A percentile compares a stretch with the other conserved stretches of the same genome.
phyloP scores from a whole-genome alignment of 2,113 vertebrate species.

The Hyperoodon ampullatus region DNA sequence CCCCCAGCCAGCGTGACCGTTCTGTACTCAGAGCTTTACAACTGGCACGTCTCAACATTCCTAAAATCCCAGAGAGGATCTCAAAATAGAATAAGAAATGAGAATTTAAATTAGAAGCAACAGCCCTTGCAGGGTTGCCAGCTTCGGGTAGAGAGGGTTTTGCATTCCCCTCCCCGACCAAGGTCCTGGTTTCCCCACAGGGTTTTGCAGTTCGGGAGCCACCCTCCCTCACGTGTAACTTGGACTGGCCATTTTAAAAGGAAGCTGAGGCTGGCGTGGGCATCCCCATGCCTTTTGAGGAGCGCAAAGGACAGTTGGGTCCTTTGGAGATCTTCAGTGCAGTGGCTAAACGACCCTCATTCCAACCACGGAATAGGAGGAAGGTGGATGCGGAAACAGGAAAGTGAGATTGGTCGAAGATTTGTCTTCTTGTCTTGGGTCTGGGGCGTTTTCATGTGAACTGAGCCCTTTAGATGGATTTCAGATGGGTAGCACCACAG shows the following conservation, averaged over 20 bases:
- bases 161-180: constrained; percentile 26
- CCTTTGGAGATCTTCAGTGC: constrained; percentile 7
- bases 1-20: constrained; percentile 80
- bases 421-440: not conserved
- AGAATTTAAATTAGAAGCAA: constrained; percentile 86
- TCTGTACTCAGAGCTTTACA: constrained; percentile 81
- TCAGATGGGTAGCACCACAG: not conserved
- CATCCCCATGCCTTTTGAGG: constrained; percentile 45
- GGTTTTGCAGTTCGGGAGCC: constrained; percentile 69
- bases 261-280: constrained; percentile 67
- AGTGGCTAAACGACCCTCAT: not conserved
- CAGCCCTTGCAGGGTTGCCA: constrained; percentile 78
- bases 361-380: not conserved
- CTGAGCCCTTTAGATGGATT: not conserved
- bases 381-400: not conserved
- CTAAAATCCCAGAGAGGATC: constrained; percentile 85
- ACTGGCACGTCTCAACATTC: constrained; percentile 85
- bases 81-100: constrained; percentile 88
- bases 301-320: not conserved
- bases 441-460: constrained; percentile 16
- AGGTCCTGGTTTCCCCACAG: constrained; percentile 63
- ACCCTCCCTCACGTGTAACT: constrained; percentile 59
- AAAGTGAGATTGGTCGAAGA: not conserved
- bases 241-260: constrained; percentile 67
- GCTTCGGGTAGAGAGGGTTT: constrained; percentile 79